phyloP scores from a whole-genome alignment of 2,888 invertebrate species.

The Coenonympha arcania region DNA sequence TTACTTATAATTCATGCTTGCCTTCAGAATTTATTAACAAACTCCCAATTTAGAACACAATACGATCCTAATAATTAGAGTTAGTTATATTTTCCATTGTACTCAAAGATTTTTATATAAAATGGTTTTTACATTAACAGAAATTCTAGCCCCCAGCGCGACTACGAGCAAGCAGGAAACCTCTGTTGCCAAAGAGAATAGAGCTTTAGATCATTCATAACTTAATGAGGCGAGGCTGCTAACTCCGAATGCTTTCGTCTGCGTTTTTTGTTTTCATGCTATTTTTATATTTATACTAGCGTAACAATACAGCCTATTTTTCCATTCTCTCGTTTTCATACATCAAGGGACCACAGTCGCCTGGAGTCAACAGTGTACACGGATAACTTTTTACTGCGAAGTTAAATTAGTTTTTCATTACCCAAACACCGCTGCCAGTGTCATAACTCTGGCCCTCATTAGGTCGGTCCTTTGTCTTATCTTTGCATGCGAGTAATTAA shows the following conservation, averaged over 20 bases:
- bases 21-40: constrained; percentile 39
- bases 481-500: constrained; percentile 57
- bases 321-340: constrained; percentile 7
- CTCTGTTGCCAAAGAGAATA: constrained; percentile 35
- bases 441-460: constrained; percentile 46
- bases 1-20: constrained; percentile 58
- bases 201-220: constrained; percentile 33
- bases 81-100: constrained; percentile 6
- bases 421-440: constrained; percentile 36
- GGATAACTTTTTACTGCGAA: constrained; percentile 40
- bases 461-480: constrained; percentile 44
- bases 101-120: constrained; percentile 1
- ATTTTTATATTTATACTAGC: not conserved
- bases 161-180: constrained; percentile 38
- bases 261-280: not conserved
- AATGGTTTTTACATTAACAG: constrained; percentile 12
- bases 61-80: constrained; percentile 26
- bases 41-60: constrained; percentile 31
- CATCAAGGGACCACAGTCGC: constrained; percentile 2
- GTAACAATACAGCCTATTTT: constrained; percentile 18
- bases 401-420: constrained; percentile 58
- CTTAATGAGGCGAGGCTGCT: constrained; percentile 35
- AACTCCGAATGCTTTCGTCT: not conserved
- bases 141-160: constrained; percentile 28
- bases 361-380: too few species aligned